A percentile compares a stretch with the other conserved stretches of the same genome.
These are phyloP conservation scores for Drosophila nr. fundita DNA, from an alignment of 2,888 invertebrate genomes.

Conservation along the genomic window DNA sequence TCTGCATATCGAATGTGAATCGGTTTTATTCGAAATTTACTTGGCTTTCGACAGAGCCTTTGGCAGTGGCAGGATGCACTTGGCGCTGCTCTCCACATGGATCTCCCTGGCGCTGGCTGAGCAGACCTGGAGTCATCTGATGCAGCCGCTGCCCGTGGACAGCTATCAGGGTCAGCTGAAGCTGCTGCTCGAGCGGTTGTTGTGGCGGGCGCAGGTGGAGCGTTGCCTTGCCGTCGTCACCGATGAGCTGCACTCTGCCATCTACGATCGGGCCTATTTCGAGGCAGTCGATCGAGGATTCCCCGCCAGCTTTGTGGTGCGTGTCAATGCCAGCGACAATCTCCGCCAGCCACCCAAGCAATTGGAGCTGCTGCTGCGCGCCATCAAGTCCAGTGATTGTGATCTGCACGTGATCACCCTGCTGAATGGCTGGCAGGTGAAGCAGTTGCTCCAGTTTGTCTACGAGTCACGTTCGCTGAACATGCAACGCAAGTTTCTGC, in stretches of 20 bases:
- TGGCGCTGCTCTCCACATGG: conserved; percentile 26
- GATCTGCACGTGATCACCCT: conserved; percentile 90
- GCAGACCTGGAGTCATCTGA: background rate
- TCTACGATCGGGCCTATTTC: conserved; percentile 75
- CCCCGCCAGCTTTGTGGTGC: conserved; percentile 85
- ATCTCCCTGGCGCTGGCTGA: conserved; percentile 6
- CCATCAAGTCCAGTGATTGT: conserved; percentile 88
- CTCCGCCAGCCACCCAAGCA: conserved; percentile 87
- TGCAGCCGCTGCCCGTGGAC: conserved; percentile 8
- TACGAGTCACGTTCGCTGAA: conserved; percentile 90
- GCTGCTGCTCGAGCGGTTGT: conserved; percentile 60
- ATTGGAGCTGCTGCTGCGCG: conserved; percentile 87
- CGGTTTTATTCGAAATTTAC: conserved; percentile 13
- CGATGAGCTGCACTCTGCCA: conserved; percentile 70
- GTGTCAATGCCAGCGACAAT: conserved; percentile 88
- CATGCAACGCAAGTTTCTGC: conserved; percentile 89
- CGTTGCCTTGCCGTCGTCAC: conserved; percentile 83
- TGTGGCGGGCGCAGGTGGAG: conserved; percentile 64
- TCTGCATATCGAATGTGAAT: conserved; percentile 67
- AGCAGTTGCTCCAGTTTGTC: conserved; percentile 89
- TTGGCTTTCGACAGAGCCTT: background rate
- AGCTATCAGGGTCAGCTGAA: conserved; percentile 61
- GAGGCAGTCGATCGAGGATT: conserved; percentile 45
- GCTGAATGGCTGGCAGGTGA: conserved; percentile 89
- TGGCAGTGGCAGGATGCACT: conserved; percentile 24